A percentile compares a stretch with the other conserved stretches of the same genome.
These are phyloP conservation scores for Chloroceryle aenea DNA, from an alignment of 2,113 vertebrate species.

Conservation along the genomic window DNA sequence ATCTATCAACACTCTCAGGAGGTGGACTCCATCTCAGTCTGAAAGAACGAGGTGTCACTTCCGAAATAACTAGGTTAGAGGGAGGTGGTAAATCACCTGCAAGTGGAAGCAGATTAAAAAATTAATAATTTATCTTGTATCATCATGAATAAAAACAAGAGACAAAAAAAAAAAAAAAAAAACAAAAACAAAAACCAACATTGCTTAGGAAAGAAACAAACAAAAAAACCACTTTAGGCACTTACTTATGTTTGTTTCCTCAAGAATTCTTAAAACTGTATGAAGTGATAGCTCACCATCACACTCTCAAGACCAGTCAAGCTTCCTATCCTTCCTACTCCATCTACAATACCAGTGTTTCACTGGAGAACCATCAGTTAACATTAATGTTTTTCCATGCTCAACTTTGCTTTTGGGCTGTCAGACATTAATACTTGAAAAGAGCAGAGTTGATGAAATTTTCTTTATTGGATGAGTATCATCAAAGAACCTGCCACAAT, in stretches of 20 bases:
- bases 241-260: not conserved
- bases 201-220: not conserved
- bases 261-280: not conserved
- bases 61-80: slow-evolving; percentile 88
- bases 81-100: slow-evolving; percentile 81
- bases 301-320: not conserved
- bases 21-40: slow-evolving; percentile 89
- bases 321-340: not conserved
- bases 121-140: not conserved
- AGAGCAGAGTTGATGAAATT: not conserved
- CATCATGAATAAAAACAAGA: not conserved
- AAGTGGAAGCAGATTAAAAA: not conserved
- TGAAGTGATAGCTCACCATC: not conserved
- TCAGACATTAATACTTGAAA: not conserved
- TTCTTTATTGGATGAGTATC: not conserved
- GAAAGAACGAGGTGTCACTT: slow-evolving; percentile 89
- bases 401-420: not conserved
- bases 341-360: not conserved
- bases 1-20: slow-evolving; percentile 85
- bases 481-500: not conserved
- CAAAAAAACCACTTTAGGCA: not conserved
- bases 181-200: not conserved
- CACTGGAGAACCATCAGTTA: not conserved
- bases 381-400: not conserved
- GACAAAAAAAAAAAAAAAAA: not conserved